Evolutionary conservation across 2,113 vertebrate genomes (phyloP).

Genomic region (Podiceps cristatus): DNA sequence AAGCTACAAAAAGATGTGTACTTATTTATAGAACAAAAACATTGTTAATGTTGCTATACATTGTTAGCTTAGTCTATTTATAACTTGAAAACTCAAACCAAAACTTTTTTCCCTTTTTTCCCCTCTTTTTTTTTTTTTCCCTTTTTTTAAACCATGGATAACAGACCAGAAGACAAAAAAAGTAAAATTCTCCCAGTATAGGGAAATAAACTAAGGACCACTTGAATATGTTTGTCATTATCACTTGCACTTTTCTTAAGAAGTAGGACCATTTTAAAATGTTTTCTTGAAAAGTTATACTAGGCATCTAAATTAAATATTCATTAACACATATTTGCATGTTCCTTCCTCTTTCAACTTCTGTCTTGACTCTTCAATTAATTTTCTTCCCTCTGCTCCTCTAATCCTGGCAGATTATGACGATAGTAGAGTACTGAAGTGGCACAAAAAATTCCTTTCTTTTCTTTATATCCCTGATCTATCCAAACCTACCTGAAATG

Average conservation of each 20-base stretch:
- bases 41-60: not conserved
- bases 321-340: not conserved
- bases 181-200: not conserved
- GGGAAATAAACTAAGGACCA: not conserved
- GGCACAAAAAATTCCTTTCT: not conserved
- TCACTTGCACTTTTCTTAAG: not conserved
- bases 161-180: not conserved
- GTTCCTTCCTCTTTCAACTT: not conserved
- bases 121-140: not conserved
- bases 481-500: not conserved
- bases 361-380: not conserved
- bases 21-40: not conserved
- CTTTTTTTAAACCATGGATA: not conserved
- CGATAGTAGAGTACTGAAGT: not conserved
- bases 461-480: not conserved
- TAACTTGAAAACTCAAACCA: not conserved
- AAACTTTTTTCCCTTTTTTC: not conserved
- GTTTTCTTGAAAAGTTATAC: not conserved
- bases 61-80: not conserved
- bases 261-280: not conserved
- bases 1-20: not conserved
- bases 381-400: not conserved
- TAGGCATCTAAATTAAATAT: not conserved
- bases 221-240: not conserved
- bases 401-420: not conserved